These are phyloP conservation scores for Rhineura floridana DNA, from an alignment of 2,113 vertebrate species.

Conservation along the genomic window DNA sequence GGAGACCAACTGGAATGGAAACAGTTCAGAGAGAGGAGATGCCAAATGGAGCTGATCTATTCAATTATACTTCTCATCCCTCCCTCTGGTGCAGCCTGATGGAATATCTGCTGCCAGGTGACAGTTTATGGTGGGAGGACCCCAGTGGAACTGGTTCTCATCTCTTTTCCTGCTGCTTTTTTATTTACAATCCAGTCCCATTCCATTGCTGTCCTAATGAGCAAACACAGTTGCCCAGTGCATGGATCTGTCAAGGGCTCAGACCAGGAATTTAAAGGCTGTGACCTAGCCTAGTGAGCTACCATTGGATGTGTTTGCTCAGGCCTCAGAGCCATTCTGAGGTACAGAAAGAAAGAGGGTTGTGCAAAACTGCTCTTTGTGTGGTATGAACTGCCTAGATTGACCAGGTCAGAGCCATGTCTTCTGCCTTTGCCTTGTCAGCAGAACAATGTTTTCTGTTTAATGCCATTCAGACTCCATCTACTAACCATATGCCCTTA, in stretches of 20 bases:
- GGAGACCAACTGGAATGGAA: not conserved
- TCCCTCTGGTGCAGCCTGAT: no score
- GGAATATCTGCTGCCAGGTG: no score
- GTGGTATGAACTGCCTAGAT: accelerated
- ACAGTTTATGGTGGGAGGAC: no score
- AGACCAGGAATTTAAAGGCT: not conserved
- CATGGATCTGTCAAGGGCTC: not conserved
- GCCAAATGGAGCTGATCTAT: no score
- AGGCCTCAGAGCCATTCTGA: not conserved
- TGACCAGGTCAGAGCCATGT: no score
- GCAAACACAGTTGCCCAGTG: not conserved
- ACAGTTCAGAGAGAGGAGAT: not conserved
- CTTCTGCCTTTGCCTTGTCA: no score
- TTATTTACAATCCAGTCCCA: not conserved
- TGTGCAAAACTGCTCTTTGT: not conserved
- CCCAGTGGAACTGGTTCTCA: not conserved
- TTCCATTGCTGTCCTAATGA: not conserved
- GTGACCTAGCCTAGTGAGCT: not conserved
- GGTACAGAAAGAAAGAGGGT: not conserved
- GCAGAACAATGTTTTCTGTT: no score
- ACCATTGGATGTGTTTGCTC: not conserved
- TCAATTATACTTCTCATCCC: no score
- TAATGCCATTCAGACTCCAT: no score
- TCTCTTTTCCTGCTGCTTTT: no score
- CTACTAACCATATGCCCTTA: no score